Evolutionary conservation across 1,140 invertebrate species (phyloP).

Genomic region (Drosophila pandora): DNA sequence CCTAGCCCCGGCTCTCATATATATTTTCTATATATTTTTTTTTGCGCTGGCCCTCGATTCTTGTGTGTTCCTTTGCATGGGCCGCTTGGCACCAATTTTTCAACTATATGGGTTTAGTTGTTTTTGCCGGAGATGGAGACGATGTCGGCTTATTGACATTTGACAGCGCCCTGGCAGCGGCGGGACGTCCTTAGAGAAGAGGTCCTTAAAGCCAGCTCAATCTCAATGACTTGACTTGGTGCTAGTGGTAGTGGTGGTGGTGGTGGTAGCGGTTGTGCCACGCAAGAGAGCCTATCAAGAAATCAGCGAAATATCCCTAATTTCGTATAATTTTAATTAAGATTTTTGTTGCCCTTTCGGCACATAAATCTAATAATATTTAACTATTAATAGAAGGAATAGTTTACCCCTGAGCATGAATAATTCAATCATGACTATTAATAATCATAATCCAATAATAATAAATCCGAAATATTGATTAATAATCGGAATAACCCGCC

Average conservation of each 20-base stretch:
- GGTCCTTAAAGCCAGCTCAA: slow-evolving; percentile 52
- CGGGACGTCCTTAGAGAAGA: slow-evolving; percentile 50
- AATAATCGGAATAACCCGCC: slow-evolving; percentile 3
- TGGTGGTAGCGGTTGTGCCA: slow-evolving; percentile 21
- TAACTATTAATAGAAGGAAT: not conserved
- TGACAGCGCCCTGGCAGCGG: slow-evolving; percentile 53
- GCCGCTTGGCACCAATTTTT: slow-evolving; percentile 53
- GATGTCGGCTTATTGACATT: slow-evolving; percentile 60
- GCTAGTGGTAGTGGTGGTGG: too few relatives aligned
- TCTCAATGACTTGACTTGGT: slow-evolving; percentile 26
- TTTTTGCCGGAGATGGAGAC: slow-evolving; percentile 46
- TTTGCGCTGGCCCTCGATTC: not conserved
- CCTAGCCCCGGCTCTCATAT: not conserved
- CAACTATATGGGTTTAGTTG: slow-evolving; percentile 6
- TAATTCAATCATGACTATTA: not conserved
- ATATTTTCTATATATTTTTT: not conserved
- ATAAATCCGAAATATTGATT: slow-evolving; percentile 16
- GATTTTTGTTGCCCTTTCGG: too few relatives aligned
- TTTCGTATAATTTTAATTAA: not conserved
- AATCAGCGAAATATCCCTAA: not conserved
- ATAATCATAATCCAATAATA: not conserved
- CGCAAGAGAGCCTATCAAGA: slow-evolving; percentile 22
- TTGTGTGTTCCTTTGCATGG: slow-evolving; percentile 30
- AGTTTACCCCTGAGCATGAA: not conserved
- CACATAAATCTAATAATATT: not conserved